Base-by-base conservation (phyloP, 2,797 vertebrate species). In the Synanceia verrucosa region DNA sequence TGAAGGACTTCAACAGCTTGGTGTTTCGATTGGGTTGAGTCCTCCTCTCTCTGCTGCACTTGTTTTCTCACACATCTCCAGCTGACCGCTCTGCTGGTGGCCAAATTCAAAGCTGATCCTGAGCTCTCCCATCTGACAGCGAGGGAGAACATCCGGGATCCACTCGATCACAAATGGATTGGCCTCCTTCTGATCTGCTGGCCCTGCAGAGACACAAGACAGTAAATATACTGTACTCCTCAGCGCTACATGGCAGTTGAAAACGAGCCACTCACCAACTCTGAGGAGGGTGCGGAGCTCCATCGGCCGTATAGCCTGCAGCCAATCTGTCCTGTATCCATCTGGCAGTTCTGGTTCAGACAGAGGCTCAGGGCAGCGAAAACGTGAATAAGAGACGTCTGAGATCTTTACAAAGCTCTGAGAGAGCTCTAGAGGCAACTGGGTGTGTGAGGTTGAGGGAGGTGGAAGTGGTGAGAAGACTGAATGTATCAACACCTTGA, bases 271-370 rank as follows among this genome's bases (percentile, higher is more conserved):
- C 95, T 85, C 75, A 97, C 97, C 97, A 11, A 96, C 97, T 97
- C 94, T 97, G 73, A 98, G 94, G 86, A 97, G 97, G 19, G 97
- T 98, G 86, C 95, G 94, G 24, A 97, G 93, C 87, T 97, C 96
- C 92, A 96, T 89, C 1, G 97, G 96, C 26, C 96, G 91, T 56
- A 97, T 95, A 2, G 94, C 86, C 1, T 94, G 95, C 2, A 95
- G 95, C 23, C 94, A 94, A 43, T 97, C 96, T 0, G 87, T 63
- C 29, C 89, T 91, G 3, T 83, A 91, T 0, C 91, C 88, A 0
- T 94, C 91, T 8, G 92, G 58, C 66, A 2, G 78, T 67, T 94
- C 88, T 16, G 91, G 91, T 58, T 97, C 95, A 19, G 94, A 90
- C 19, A 90, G 94, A 34, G 94, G 94, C 16, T 95, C 93, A 0